Conservation (phyloP, 2,888 invertebrate genomes). For the Eurytoma adleriae region DNA sequence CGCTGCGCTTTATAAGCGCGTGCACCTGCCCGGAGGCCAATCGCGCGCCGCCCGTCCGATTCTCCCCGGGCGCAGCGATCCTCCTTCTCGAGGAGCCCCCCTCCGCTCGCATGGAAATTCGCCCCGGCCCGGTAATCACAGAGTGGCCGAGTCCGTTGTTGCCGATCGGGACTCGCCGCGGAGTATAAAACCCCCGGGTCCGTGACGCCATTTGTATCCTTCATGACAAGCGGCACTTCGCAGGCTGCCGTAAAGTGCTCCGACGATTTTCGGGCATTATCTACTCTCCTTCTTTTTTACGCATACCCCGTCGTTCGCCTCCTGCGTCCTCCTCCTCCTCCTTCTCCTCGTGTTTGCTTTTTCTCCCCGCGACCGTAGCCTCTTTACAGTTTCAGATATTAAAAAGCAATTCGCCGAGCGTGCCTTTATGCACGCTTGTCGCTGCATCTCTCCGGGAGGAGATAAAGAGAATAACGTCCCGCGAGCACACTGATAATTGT, state of each 20-base stretch:
- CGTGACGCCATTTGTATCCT: slow-evolving; percentile 51
- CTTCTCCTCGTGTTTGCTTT: background rate
- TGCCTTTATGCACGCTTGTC: slow-evolving; percentile 18
- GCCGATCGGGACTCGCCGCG: background rate
- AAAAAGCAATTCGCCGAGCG: slow-evolving; percentile 44
- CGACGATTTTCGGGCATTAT: slow-evolving; percentile 51
- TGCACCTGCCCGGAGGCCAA: slow-evolving; percentile 62
- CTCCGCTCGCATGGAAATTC: slow-evolving; percentile 59
- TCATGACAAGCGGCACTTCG: slow-evolving; percentile 54
- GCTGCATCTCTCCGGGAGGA: slow-evolving; percentile 17
- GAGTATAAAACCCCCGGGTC: slow-evolving; percentile 30
- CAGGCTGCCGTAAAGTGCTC: slow-evolving; percentile 44
- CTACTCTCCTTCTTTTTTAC: slow-evolving; percentile 38
- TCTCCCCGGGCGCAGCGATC: slow-evolving; percentile 49
- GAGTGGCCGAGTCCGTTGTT: background rate
- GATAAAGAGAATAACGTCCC: background rate
- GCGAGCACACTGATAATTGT: background rate
- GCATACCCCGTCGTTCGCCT: background rate
- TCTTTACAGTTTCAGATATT: slow-evolving; percentile 47
- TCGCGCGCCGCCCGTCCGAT: slow-evolving; percentile 46
- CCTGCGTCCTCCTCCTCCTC: background rate
- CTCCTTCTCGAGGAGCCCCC: background rate
- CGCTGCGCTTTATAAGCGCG: slow-evolving; percentile 29
- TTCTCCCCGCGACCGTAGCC: background rate
- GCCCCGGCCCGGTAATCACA: slow-evolving; percentile 62